These are phyloP conservation scores for Oncopodura yosiiana DNA, from an alignment of 1,140 invertebrate genomes.

Conservation along the genomic window DNA sequence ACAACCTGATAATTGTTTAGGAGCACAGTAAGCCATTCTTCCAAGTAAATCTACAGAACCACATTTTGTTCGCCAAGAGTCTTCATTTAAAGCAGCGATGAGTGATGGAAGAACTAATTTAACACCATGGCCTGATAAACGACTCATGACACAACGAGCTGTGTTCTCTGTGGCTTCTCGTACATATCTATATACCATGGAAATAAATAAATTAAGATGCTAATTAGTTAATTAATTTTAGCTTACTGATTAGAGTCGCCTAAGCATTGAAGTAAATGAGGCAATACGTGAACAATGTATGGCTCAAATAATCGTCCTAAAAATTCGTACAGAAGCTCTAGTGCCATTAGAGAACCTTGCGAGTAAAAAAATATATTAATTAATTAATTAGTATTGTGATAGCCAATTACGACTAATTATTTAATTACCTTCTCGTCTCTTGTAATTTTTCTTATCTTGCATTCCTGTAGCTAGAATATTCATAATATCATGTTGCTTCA, in stretches of 20 bases:
- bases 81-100: conserved; percentile 85
- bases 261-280: conserved; percentile 88
- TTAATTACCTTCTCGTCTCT: conserved; percentile 73
- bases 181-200: conserved; percentile 47
- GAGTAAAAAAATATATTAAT: conserved; percentile 15
- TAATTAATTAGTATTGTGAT: neutral
- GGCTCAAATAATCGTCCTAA: conserved; percentile 94
- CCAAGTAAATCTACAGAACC: conserved; percentile 92
- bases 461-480: conserved; percentile 84
- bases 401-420: no score
- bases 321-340: conserved; percentile 93
- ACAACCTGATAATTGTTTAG: conserved; percentile 94
- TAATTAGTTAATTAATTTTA: neutral
- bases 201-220: conserved; percentile 9
- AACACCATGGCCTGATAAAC: conserved; percentile 90
- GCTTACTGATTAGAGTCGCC: conserved; percentile 77
- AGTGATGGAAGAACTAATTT: conserved; percentile 87
- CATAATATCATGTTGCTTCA: conserved; percentile 96
- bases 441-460: conserved; percentile 92
- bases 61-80: conserved; percentile 97
- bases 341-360: conserved; percentile 83
- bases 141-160: conserved; percentile 74
- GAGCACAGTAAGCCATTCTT: conserved; percentile 96
- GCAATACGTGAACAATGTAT: conserved; percentile 94
- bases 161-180: conserved; percentile 87